Base-by-base conservation (phyloP, 2,797 vertebrate genomes). In the Botia kubotai region DNA sequence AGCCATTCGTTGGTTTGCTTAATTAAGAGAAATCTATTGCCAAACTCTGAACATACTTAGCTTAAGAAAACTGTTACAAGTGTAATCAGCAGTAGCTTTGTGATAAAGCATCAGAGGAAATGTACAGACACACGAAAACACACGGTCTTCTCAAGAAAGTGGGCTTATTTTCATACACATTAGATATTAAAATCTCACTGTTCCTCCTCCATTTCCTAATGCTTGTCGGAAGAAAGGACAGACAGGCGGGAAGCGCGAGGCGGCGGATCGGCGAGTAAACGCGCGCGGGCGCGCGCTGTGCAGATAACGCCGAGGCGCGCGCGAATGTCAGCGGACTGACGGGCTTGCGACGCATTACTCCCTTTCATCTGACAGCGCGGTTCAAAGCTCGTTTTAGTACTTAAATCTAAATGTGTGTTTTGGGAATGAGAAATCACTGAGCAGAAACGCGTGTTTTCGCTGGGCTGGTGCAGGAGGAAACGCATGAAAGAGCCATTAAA, bases 401-500 rank as follows among this genome's bases (percentile, higher is more conserved):
- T 85, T 75, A 63, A 81, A 80, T 84, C 83, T 81, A 79, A 82
- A 84, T 84, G 72, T 84, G 81, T 83, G 81, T 82, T 86, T 86
- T 82, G 58, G 55, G 67, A 58, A 75, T 70, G 66, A 68, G 62
- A 53, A 63, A 75, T 43, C 69, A 71, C 72, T 17, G 48, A 69
- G 63, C 74, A n/a, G 63, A 46, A 23, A 72, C 16, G 46, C 70
- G 67, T 75, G 76, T 67, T 82, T 69, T 68, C 65, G 46, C 60
- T n/a, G 72, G 66, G 50, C 66, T 77, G 43, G 43, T 72, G 55
- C 67, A 63, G 48, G 60, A 63, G 43, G 8, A 19, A 70, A 23
- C 8, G n/a, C 48, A 67, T 72, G 63, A 83, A 80, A n/a, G n/a
- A n/a, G n/a, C n/a, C n/a, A n/a, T n/a, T n/a, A n/a, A n/a, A n/a